These are phyloP conservation scores for Natator depressus DNA, from an alignment of 2,113 vertebrate genomes.

Conservation along the genomic window DNA sequence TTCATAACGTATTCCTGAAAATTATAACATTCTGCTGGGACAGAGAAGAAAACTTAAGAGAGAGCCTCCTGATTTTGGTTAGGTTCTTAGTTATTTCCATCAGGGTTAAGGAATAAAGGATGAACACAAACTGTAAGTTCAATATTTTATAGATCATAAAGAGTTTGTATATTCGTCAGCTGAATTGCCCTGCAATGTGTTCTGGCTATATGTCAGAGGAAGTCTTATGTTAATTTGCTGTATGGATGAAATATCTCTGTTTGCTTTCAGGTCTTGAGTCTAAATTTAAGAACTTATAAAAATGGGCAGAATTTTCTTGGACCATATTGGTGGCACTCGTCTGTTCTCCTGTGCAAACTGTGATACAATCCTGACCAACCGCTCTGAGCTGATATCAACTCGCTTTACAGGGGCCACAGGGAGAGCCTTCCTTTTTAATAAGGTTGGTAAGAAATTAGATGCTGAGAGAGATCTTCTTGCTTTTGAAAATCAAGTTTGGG, in stretches of 20 bases:
- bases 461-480: not conserved
- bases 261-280: slow-evolving; percentile 69
- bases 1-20: not conserved
- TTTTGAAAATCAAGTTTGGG: not conserved
- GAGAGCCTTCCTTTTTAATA: slow-evolving; percentile 98
- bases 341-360: slow-evolving; percentile 99
- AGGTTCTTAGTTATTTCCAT: not conserved
- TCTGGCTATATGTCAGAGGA: not conserved
- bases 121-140: not conserved
- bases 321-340: slow-evolving; percentile 97
- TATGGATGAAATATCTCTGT: not conserved
- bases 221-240: not conserved
- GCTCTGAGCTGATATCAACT: slow-evolving; percentile 97
- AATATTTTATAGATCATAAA: not conserved
- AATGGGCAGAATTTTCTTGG: slow-evolving; percentile 98
- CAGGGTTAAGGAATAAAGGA: not conserved
- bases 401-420: slow-evolving; percentile 97
- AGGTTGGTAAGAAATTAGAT: slow-evolving; percentile 80
- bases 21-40: not conserved
- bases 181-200: not conserved
- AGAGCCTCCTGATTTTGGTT: not conserved
- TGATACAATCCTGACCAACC: slow-evolving; percentile 96
- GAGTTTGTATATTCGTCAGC: not conserved
- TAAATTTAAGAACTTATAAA: slow-evolving; percentile 48
- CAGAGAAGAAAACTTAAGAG: not conserved